phyloP scores from a whole-genome alignment of 2,888 invertebrate genomes.

The Autographa pulchrina region DNA sequence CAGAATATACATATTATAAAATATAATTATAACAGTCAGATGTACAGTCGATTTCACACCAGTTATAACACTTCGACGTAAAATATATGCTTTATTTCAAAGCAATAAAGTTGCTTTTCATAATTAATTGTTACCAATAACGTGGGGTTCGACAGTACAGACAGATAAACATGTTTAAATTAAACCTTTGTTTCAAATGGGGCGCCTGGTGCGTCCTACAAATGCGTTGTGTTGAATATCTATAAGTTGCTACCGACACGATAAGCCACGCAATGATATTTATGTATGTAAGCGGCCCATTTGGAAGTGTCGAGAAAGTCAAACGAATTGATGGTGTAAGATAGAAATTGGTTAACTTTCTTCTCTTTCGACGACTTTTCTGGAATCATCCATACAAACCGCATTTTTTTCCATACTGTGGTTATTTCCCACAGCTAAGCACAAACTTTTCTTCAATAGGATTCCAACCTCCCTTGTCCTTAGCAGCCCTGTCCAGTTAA shows the following conservation, averaged over 20 bases:
- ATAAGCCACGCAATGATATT: constrained; percentile 38
- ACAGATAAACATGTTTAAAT: constrained; percentile 55
- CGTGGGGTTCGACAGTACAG: constrained; percentile 14
- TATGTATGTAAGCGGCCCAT: constrained; percentile 41
- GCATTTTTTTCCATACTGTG: neutral
- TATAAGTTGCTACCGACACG: constrained; percentile 45
- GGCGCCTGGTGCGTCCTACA: constrained; percentile 37
- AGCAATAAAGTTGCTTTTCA: neutral
- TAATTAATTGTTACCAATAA: neutral
- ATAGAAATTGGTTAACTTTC: constrained; percentile 17
- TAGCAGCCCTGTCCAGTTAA: no score
- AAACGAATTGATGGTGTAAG: constrained; percentile 7
- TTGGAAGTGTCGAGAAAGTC: constrained; percentile 40
- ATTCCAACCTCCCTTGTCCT: no score
- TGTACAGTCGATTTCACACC: constrained; percentile 9
- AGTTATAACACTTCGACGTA: neutral
- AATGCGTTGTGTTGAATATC: constrained; percentile 48
- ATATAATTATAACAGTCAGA: constrained; percentile 34
- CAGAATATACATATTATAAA: constrained; percentile 42
- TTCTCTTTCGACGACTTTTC: neutral
- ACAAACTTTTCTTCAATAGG: no score
- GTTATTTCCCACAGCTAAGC: no score
- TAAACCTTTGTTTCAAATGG: constrained; percentile 55
- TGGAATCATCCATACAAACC: neutral
- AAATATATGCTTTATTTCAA: neutral